Base-by-base conservation (phyloP, 1,140 invertebrate species). In the Papilio polyxenes region DNA sequence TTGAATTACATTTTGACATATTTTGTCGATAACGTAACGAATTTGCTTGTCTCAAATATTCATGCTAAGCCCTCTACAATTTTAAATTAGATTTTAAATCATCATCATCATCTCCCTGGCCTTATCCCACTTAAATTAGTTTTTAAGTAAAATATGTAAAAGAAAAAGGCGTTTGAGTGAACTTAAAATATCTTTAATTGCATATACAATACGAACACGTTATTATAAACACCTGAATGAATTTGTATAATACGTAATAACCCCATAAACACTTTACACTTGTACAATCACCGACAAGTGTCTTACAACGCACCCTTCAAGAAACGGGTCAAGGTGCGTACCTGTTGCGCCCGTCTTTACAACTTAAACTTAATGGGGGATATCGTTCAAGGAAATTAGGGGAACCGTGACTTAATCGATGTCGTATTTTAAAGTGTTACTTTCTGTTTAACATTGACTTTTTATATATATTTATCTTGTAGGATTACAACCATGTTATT, bases 291-390 rank as follows among this genome's bases (percentile, higher is more conserved):
- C 62, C 78, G 48, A 75, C 82, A 84, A 88, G 87, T 85, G 85
- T 84, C 84, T 83, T 75, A 77, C 83, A 84, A 84, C 83, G 82
- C 86, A 84, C 89, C 87, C 91, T 83, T 85, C 85, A 91, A 90
- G 90, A 90, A 92, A 83, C 89, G 89, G 91, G 90, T 91, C 91
- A 91, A 90, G 91, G 87, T 86, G 82, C 9, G 74, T 65, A 93
- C 92, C 90, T 93, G 92, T 93, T 93, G 90, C 90, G 83, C 88
- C 89, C 87, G 86, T 82, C 85, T 83, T 84, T 81, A 86, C 75
- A 81, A 82, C 56, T 81, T 81, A 77, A 76, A 81, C 62, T 83
- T 76, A 82, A 82, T 74, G 65, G 49, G 65, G 81, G 62, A 82
- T 83, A 83, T 75, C 77, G 69, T 85, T 78, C 80, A 85, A 87